phyloP scores from a whole-genome alignment of 2,113 vertebrate species.

The Semicossyphus pulcher region DNA sequence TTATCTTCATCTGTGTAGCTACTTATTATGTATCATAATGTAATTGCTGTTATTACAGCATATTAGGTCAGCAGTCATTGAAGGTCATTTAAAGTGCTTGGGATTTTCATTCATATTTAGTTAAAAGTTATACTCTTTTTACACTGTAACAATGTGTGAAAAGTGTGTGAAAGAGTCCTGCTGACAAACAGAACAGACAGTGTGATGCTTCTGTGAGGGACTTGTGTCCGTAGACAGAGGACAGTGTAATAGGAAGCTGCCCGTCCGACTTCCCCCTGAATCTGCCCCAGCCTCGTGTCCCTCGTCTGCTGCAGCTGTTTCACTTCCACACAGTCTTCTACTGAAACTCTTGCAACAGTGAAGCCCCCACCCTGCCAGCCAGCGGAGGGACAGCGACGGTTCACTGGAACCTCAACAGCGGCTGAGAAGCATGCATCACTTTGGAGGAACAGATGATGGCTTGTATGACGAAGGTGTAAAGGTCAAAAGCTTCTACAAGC shows the following conservation, averaged over 20 bases:
- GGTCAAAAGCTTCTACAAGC: too few species aligned
- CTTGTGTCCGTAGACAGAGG: conserved; percentile 28
- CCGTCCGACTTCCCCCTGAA: conserved; percentile 55
- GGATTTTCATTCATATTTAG: background rate
- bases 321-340: conserved; percentile 69
- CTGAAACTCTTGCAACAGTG: conserved; percentile 49
- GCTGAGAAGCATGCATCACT: background rate
- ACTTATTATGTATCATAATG: background rate
- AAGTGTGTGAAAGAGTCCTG: conserved; percentile 12
- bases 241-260: conserved; percentile 55
- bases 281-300: conserved; percentile 4
- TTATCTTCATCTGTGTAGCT: background rate
- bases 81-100: background rate
- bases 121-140: too few species aligned
- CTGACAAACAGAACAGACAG: conserved; percentile 27
- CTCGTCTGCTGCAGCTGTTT: conserved; percentile 48
- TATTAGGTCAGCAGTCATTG: too few species aligned
- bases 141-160: too few species aligned
- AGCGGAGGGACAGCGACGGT: background rate
- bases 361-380: conserved; percentile 8
- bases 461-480: too few species aligned
- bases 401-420: background rate
- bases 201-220: conserved; percentile 5
- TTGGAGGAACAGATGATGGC: background rate
- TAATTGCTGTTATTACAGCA: background rate